A percentile compares a stretch with the other conserved stretches of the same genome.
These are phyloP conservation scores for Pristis pectinata DNA, from an alignment of 2,797 vertebrate genomes.

Conservation along the genomic window DNA sequence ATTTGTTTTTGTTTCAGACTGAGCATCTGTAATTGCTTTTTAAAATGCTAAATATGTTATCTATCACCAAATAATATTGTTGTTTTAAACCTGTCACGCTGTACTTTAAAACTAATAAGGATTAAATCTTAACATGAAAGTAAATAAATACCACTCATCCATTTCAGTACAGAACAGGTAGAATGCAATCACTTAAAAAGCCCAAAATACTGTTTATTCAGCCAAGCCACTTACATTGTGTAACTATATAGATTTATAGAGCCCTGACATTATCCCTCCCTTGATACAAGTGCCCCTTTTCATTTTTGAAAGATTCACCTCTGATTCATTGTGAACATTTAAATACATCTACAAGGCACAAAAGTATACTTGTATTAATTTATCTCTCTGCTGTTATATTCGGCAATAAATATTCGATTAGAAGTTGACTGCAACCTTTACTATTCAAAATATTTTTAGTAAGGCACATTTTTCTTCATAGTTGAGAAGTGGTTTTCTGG, in stretches of 20 bases:
- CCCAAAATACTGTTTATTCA: not conserved
- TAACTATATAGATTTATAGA: not conserved
- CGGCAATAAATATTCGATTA: not conserved
- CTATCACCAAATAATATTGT: not conserved
- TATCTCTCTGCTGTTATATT: no score
- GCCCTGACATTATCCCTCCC: not conserved
- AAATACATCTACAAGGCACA: not conserved
- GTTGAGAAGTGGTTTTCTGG: not conserved
- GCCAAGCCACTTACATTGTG: not conserved
- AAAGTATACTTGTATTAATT: not conserved
- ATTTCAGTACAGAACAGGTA: not conserved
- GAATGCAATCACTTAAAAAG: not conserved
- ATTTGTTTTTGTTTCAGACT: no score
- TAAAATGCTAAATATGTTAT: not conserved
- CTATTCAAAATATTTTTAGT: not conserved
- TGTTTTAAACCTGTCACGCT: not conserved
- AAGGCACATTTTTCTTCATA: not conserved
- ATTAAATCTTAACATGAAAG: not conserved
- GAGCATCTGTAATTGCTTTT: no score
- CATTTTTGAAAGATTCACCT: not conserved
- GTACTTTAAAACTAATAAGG: not conserved
- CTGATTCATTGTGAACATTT: not conserved
- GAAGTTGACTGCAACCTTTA: not conserved
- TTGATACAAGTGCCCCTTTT: not conserved
- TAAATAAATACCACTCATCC: not conserved